These are phyloP conservation scores for Drosophila stalkeri DNA, from an alignment of 2,888 invertebrate genomes.

Conservation along the genomic window DNA sequence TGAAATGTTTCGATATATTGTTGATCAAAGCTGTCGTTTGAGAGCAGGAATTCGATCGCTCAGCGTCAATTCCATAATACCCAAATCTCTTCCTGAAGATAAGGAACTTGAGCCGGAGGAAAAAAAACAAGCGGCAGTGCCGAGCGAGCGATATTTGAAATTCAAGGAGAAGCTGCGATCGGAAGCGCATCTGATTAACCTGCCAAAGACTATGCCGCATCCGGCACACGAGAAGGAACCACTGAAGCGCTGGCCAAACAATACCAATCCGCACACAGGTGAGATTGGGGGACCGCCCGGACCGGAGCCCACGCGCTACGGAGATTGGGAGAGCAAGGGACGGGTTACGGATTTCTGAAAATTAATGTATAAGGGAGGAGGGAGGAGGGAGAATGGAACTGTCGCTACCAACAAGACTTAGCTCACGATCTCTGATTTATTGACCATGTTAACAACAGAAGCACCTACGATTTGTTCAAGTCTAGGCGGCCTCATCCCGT, in stretches of 20 bases:
- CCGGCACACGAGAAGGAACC: conserved; percentile 92
- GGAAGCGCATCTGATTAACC: conserved; percentile 87
- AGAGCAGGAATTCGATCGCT: background rate
- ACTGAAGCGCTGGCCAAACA: conserved; percentile 92
- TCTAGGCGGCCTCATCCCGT: conserved; percentile 28
- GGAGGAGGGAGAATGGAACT: background rate
- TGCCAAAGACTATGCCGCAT: conserved; percentile 90
- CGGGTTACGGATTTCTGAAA: conserved; percentile 95
- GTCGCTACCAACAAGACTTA: background rate
- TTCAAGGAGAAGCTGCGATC: conserved; percentile 90
- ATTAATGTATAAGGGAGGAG: background rate
- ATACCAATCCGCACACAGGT: conserved; percentile 95
- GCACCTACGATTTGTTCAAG: conserved; percentile 62
- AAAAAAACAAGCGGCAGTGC: background rate
- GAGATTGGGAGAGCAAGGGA: conserved; percentile 99
- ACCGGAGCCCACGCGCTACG: conserved; percentile 99
- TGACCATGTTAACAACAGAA: conserved; percentile 61
- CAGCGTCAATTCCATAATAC: background rate
- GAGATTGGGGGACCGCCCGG: conserved; percentile 97
- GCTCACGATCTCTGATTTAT: conserved; percentile 59
- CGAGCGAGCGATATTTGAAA: conserved; percentile 87
- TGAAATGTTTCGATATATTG: conserved; percentile 13
- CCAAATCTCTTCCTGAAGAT: background rate
- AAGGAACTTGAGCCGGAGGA: background rate
- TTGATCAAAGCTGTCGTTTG: background rate